Evolutionary conservation across 2,797 vertebrate genomes (phyloP).

Genomic region (Xyrichtys novacula): DNA sequence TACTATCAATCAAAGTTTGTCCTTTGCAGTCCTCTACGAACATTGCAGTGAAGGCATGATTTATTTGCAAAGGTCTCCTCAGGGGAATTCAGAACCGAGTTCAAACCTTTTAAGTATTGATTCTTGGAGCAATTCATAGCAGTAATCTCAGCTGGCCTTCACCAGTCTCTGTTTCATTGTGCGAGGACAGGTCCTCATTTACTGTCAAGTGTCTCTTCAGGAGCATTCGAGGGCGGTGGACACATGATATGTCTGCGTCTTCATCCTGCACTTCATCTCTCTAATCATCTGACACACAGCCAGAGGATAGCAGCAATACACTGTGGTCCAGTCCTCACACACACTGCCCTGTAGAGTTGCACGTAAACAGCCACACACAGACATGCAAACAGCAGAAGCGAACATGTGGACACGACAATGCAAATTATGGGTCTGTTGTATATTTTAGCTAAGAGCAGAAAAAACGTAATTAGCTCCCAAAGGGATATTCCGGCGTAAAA

Average conservation of each 20-base stretch:
- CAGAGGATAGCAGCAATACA: slow-evolving; percentile 87
- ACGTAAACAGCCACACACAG: slow-evolving; percentile 5
- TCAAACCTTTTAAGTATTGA: slow-evolving; percentile 34
- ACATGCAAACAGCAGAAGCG: slow-evolving; percentile 22
- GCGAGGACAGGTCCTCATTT: slow-evolving; percentile 22
- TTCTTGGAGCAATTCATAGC: slow-evolving; percentile 24
- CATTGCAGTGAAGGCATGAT: slow-evolving; percentile 5
- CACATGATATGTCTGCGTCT: slow-evolving; percentile 84
- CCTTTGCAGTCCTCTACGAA: slow-evolving; percentile 19
- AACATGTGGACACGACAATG: slow-evolving; percentile 8
- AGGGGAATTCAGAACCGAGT: slow-evolving; percentile 18
- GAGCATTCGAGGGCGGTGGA: slow-evolving; percentile 76
- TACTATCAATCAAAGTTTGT: slow-evolving; percentile 13
- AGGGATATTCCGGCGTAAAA: too few relatives aligned
- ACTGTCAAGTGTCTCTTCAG: slow-evolving; percentile 58
- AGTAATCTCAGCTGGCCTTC: slow-evolving; percentile 25
- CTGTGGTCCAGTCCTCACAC: slow-evolving; percentile 84
- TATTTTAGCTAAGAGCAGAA: too few relatives aligned
- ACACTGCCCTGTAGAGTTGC: slow-evolving; percentile 79
- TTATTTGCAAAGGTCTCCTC: slow-evolving; percentile 25
- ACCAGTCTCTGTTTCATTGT: slow-evolving; percentile 5
- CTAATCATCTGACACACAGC: slow-evolving; percentile 87
- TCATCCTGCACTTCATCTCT: slow-evolving; percentile 87
- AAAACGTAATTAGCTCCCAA: too few relatives aligned
- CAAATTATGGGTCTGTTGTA: too few relatives aligned